Evolutionary conservation across 2,113 vertebrate genomes (phyloP), one percentile per base, ranked within the genome.

Genomic region (Oplegnathus fasciatus): DNA sequence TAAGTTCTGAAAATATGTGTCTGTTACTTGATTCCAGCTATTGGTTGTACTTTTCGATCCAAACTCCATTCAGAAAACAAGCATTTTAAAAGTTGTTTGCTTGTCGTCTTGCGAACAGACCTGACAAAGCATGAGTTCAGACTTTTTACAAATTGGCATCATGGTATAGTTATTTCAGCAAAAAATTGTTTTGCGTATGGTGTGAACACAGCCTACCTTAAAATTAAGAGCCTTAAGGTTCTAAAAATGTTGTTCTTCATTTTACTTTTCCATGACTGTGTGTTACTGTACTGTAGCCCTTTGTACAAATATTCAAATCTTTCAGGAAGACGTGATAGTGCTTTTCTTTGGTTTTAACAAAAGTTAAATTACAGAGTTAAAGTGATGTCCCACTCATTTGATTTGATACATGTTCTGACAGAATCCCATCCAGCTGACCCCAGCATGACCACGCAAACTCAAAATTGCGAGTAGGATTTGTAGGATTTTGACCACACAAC

Each of bases 401-500:
- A 72, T 58, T 78, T 66, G 22, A 20, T 68, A 9, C 52, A 22
- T 71, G 34, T 13, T 57, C 26, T 37, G 42, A 68, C 70, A 75
- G 44, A 48, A 32, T 67, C 64, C 82, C 28, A 28, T 40, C 61
- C 60, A 78, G 67, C 65, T 70, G 73, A 46, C 65, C 46, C 24
- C 64, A 32, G 7, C 26, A 68, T n/a, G 54, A 40, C 71, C 54
- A 75, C 5, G 1, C 80, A 5, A 40, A 58, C 18, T 40, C 62
- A 82, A 52, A 50, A 28, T 1, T 75, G 72, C 30, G 42, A 52
- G 64, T 30, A 54, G 65, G 73, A 76, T 83, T 76, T 76, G 65
- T 46, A 70, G 44, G 54, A 37, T 48, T 57, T 55, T 68, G 52
- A 78, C 52, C 10, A 50, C 34, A 60, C 42, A 70, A 70, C 22